These are phyloP conservation scores for Drosophila atripex DNA, from an alignment of 2,888 invertebrate species.

Conservation along the genomic window DNA sequence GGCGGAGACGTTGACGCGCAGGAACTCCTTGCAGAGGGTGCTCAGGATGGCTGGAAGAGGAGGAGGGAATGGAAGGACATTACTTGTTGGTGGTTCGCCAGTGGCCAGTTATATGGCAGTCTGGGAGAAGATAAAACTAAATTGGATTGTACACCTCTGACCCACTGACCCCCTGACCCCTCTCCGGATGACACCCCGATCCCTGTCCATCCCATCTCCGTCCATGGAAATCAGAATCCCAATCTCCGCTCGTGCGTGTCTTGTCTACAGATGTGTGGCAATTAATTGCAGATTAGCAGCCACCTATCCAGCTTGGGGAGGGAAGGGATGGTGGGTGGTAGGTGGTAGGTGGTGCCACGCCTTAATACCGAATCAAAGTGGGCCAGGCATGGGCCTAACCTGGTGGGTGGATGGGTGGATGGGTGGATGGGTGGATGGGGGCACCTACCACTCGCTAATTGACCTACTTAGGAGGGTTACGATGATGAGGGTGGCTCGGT, in stretches of 20 bases:
- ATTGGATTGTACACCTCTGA: neutral
- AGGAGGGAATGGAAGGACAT: neutral
- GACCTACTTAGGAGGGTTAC: conserved; percentile 50
- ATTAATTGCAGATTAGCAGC: conserved; percentile 79
- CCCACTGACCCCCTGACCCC: neutral
- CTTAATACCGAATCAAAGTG: neutral
- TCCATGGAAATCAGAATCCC: conserved; percentile 5
- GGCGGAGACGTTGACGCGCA: conserved; percentile 94
- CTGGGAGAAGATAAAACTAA: too few species aligned
- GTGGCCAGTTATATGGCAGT: neutral
- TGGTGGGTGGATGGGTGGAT: conserved; percentile 4
- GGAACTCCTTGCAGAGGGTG: conserved; percentile 94
- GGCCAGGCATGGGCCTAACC: neutral
- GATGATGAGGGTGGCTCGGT: conserved; percentile 28
- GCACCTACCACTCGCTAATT: conserved; percentile 59
- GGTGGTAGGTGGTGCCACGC: neutral
- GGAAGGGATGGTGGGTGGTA: too few species aligned
- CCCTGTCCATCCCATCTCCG: too few species aligned
- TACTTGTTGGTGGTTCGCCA: neutral
- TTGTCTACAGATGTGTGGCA: conserved; percentile 64
- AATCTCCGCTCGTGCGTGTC: conserved; percentile 56
- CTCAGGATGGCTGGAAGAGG: conserved; percentile 89
- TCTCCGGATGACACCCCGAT: too few species aligned
- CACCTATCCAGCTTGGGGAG: conserved; percentile 45
- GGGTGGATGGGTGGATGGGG: neutral